These are phyloP conservation scores for Drosophila kohkoa DNA, from an alignment of 1,140 invertebrate genomes.

Conservation along the genomic window DNA sequence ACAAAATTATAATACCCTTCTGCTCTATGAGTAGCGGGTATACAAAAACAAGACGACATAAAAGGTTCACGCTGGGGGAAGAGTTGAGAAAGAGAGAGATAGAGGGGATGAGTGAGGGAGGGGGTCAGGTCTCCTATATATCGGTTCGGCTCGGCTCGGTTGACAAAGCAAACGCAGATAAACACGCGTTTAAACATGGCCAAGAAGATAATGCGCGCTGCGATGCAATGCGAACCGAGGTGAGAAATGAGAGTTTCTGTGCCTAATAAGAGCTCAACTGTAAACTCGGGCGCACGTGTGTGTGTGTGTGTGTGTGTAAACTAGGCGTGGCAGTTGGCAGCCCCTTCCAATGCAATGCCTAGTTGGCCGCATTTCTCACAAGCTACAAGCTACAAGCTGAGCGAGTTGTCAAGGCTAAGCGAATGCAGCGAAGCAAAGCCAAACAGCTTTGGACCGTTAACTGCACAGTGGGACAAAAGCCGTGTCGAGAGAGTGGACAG, in stretches of 20 bases:
- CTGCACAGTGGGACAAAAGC: neutral
- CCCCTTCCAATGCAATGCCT: neutral
- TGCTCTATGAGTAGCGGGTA: neutral
- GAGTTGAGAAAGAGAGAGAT: neutral
- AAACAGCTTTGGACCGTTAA: conserved; percentile 10
- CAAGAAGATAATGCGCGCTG: conserved; percentile 34
- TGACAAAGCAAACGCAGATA: conserved; percentile 52
- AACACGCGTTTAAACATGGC: conserved; percentile 48
- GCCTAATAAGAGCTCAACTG: neutral
- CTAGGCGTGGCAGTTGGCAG: neutral
- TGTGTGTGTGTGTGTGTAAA: no score
- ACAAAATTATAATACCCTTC: no score
- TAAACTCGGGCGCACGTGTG: no score
- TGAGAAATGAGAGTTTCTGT: conserved; percentile 14
- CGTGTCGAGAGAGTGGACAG: no score
- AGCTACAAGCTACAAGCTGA: neutral
- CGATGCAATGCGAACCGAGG: conserved; percentile 8
- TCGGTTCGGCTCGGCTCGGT: conserved; percentile 27
- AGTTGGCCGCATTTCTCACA: conserved; percentile 11
- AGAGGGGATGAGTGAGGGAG: neutral
- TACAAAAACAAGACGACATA: conserved; percentile 10
- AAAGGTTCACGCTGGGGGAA: neutral
- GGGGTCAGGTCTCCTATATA: conserved; percentile 5
- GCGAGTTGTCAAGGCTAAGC: conserved; percentile 11
- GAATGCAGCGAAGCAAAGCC: conserved; percentile 17